Base-by-base conservation (phyloP, 1,140 invertebrate species). In the Hydropsyche tenuis region DNA sequence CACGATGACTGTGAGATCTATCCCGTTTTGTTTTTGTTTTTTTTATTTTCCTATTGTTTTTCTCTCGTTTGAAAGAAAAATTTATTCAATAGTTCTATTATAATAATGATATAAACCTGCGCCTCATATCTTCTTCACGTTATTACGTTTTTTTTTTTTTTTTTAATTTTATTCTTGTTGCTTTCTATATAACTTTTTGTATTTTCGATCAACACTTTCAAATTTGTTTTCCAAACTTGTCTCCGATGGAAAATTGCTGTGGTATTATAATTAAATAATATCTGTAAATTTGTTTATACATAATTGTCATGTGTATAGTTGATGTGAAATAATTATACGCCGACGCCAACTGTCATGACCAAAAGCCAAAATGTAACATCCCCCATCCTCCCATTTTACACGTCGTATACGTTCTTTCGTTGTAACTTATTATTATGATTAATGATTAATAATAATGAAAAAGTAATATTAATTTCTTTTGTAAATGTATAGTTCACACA, bases 351-450 rank as follows among this genome's bases (percentile, higher is more conserved):
- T 37, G 23, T 22, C 56, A 60, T 60, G 56, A 60, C 56, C 56
- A 12, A 60, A 20, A 18, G 18, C 18, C 11, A 60, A 60, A 22
- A 60, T 60, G 56, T 60, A 60, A 60, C 56, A 60, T 60, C 56
- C 56, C n/a, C 22, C 56, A 25, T 25, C 56, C 56, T 37, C 56
- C 56, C 56, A 60, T 60, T 37, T 37, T 60, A 60, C 56, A 60
- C 56, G 56, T 60, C 56, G 56, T 60, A 60, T 60, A 60, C 56
- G 56, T 60, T 60, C 56, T 60, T 60, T 60, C 56, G 56, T 60
- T 60, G 56, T 60, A 60, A 60, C 56, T 60, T 25, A 7, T 25
- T 56, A 56, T 56, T 22, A 56, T 56, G 9, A 56, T 56, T 56
- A 22, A 16, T 48, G 14, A 48, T 48, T 51, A 51, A 11, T 51